phyloP scores from a whole-genome alignment of 2,888 invertebrate genomes.

The Molorchus minor region DNA sequence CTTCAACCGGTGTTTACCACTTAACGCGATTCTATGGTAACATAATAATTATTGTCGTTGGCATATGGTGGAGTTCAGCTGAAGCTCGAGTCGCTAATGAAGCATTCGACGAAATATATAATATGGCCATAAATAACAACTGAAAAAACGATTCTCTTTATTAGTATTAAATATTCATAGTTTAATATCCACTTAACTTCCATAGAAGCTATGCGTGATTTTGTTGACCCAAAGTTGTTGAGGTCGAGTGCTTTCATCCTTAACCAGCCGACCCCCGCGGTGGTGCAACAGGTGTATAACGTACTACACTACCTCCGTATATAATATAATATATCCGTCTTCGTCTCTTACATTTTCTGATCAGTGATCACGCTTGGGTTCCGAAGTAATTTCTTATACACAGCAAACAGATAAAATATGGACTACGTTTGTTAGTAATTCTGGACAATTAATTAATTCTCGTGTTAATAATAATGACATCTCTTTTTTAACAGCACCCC shows the following conservation, averaged over 20 bases:
- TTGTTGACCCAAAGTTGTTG: slow-evolving; percentile 50
- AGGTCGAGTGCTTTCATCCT: slow-evolving; percentile 45
- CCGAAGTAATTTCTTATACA: no score
- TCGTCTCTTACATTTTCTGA: no score
- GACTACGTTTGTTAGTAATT: no score
- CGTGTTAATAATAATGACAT: no score
- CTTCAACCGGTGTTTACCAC: no score
- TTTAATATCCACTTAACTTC: slow-evolving; percentile 44
- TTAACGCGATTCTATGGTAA: no score
- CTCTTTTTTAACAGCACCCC: no score
- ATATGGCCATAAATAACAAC: slow-evolving; percentile 11
- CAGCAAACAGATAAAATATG: no score
- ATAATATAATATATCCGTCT: no score
- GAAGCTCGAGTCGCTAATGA: neutral
- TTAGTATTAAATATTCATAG: slow-evolving; percentile 24
- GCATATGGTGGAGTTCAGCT: neutral
- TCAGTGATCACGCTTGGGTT: no score
- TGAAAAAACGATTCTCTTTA: slow-evolving; percentile 16
- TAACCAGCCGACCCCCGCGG: slow-evolving; percentile 50
- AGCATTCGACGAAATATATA: slow-evolving; percentile 8
- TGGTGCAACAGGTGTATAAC: slow-evolving; percentile 52
- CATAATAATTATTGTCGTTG: no score
- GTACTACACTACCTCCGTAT: slow-evolving; percentile 1
- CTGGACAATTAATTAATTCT: no score
- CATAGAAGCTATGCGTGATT: slow-evolving; percentile 51